phyloP scores from a whole-genome alignment of 30 jellyfish, hydroid and myxozoan genomes.

The Aurelia aurita region DNA sequence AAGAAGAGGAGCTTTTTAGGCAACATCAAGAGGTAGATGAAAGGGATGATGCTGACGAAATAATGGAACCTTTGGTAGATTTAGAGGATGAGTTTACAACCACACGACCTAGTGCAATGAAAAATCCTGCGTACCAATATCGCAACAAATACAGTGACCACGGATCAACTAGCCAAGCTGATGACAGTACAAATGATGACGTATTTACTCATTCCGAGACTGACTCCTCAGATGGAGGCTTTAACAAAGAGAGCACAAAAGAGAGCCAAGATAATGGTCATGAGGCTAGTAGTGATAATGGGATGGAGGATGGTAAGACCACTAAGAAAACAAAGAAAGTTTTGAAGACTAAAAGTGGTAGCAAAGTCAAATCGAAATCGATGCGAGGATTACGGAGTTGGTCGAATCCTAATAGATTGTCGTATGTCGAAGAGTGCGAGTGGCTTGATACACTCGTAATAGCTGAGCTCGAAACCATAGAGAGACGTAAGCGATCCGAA shows the following conservation, averaged over 20 bases:
- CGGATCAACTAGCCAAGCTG: not conserved
- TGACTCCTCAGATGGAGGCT: constrained; percentile 36
- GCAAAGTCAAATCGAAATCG: constrained; percentile 51
- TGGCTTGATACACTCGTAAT: constrained; percentile 69
- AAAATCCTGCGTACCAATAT: not conserved
- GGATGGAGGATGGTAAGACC: not conserved
- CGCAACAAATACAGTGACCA: not conserved
- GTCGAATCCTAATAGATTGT: constrained; percentile 30
- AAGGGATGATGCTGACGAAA: too few relatives aligned
- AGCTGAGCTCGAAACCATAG: constrained; percentile 52
- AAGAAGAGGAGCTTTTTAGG: constrained; percentile 45
- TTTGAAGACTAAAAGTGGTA: constrained; percentile 61
- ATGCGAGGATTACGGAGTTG: constrained; percentile 60
- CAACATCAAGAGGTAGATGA: not conserved
- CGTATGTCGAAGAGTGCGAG: constrained; percentile 63
- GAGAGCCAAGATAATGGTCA: not conserved
- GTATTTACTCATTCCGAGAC: not conserved
- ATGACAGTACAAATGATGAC: not conserved
- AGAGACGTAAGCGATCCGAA: constrained; percentile 32
- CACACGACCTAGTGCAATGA: too few relatives aligned
- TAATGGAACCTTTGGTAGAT: too few relatives aligned
- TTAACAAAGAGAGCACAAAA: not conserved
- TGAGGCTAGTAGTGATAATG: not conserved
- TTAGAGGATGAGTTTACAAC: too few relatives aligned
- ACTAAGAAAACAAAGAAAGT: constrained; percentile 43